Evolutionary conservation across 2,113 vertebrate species (phyloP).

Genomic region (Corydoras sp.): DNA sequence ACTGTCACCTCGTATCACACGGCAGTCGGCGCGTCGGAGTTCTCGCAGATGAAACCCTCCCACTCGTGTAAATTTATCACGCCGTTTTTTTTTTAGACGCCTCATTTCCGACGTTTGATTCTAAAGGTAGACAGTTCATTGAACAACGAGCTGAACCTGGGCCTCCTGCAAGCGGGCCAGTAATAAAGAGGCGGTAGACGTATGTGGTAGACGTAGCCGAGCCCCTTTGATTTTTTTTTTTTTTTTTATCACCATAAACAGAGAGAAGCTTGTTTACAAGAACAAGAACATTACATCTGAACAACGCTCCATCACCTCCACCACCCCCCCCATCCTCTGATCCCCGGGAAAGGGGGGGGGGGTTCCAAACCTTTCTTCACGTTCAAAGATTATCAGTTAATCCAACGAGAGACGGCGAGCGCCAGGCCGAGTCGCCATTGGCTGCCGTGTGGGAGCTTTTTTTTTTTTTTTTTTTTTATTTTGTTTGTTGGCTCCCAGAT

Average conservation of each 20-base stretch:
- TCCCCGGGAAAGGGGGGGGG: slow-evolving; percentile 58
- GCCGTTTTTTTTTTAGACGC: no score
- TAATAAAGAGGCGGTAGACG: no score
- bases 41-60: neutral
- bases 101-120: no score
- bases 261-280: slow-evolving; percentile 68
- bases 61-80: neutral
- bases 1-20: slow-evolving; percentile 5
- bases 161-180: no score
- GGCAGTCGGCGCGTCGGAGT: neutral
- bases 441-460: slow-evolving; percentile 19
- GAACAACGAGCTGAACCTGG: no score
- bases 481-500: slow-evolving; percentile 73
- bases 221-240: no score
- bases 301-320: slow-evolving; percentile 62
- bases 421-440: slow-evolving; percentile 35
- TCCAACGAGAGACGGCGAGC: slow-evolving; percentile 65
- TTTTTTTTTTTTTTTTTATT: slow-evolving; percentile 34
- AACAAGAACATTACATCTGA: slow-evolving; percentile 67
- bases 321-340: slow-evolving; percentile 49
- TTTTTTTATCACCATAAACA: slow-evolving; percentile 49
- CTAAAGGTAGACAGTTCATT: no score
- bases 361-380: slow-evolving; percentile 70
- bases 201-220: no score
- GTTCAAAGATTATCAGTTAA: slow-evolving; percentile 80